Evolutionary conservation across 2,113 vertebrate species (phyloP).

Genomic region (Stercorarius parasiticus): DNA sequence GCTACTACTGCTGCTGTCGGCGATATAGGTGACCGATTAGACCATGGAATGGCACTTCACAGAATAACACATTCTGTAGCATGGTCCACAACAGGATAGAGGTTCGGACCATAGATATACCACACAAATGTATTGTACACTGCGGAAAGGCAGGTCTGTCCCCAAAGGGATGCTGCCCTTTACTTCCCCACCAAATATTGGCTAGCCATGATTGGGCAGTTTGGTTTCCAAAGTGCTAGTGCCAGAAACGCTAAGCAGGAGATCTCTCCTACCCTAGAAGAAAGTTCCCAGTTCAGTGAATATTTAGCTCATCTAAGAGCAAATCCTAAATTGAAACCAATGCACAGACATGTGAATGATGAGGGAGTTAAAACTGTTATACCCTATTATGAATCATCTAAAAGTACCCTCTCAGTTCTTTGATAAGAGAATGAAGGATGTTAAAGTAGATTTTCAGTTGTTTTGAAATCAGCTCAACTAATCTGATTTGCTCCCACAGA

Average conservation of each 20-base stretch:
- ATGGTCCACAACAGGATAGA: background rate
- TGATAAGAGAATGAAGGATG: background rate
- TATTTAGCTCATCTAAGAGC: background rate
- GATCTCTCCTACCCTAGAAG: background rate
- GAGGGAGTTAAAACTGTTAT: background rate
- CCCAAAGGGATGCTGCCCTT: background rate
- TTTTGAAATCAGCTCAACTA: background rate
- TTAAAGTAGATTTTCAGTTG: background rate
- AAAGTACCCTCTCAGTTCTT: background rate
- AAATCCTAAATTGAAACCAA: background rate
- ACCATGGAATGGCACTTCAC: accelerated
- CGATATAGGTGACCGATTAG: background rate
- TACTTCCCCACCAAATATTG: background rate
- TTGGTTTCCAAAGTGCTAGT: background rate
- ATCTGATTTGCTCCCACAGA: background rate
- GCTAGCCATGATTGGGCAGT: background rate
- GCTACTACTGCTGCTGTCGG: accelerated
- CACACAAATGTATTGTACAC: background rate
- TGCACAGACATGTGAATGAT: background rate
- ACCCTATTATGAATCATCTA: background rate
- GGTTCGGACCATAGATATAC: background rate
- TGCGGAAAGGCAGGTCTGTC: background rate
- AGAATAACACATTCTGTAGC: background rate
- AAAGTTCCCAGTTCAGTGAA: background rate
- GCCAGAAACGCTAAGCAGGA: background rate